These are phyloP conservation scores for Spialia ferax DNA, from an alignment of 2,888 invertebrate species.

Conservation along the genomic window DNA sequence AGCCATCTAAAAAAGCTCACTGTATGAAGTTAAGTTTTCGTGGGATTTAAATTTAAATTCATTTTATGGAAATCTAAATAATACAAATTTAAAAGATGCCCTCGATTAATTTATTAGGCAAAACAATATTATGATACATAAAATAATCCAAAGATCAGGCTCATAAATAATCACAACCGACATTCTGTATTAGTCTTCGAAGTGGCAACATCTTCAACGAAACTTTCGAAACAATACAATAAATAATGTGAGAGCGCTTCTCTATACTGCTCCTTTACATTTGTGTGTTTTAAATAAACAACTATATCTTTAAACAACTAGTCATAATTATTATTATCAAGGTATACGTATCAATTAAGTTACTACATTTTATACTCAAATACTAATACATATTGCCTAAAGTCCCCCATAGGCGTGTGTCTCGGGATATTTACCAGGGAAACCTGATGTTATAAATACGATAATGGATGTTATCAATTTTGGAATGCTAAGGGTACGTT, in stretches of 20 bases:
- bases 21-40: too few relatives aligned
- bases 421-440: too few relatives aligned
- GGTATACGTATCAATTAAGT: too few relatives aligned
- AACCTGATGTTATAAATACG: too few relatives aligned
- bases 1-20: too few relatives aligned
- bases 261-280: background rate
- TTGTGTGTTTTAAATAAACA: background rate
- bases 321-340: background rate
- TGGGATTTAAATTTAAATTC: too few relatives aligned
- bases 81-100: background rate
- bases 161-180: conserved; percentile 15
- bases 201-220: background rate
- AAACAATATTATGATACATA: conserved; percentile 8
- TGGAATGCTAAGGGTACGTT: too few relatives aligned
- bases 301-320: background rate
- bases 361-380: too few relatives aligned
- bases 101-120: conserved; percentile 5
- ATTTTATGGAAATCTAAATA: background rate
- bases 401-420: too few relatives aligned
- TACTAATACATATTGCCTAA: too few relatives aligned
- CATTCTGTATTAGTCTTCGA: background rate
- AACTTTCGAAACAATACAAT: background rate
- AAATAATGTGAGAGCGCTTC: background rate
- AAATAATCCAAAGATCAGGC: conserved; percentile 12
- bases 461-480: too few relatives aligned